Evolutionary conservation across 2,888 invertebrate genomes (phyloP), one percentile per base, ranked within the genome.

Genomic region (Netelia melanura): DNA sequence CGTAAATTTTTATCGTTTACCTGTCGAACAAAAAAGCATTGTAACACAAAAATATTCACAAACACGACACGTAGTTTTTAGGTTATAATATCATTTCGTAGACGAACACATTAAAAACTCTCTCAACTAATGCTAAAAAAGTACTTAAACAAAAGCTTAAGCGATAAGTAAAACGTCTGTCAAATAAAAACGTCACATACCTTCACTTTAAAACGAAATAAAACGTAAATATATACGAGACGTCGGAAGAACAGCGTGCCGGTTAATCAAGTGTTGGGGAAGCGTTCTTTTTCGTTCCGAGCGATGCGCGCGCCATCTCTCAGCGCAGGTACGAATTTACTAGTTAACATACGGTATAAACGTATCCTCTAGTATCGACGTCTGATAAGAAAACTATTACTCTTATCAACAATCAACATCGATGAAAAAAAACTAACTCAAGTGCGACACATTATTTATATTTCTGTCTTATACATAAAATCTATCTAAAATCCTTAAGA

Each of bases 1-100:
- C 86, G 83, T 95, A 85, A 64, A 76, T 17, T 56, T 81, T 64
- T 84, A 71, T 74, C 8, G 82, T 2, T 14, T 65, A 5, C 44
- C 56, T 75, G 70, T 44, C 0, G 25, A 30, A 5, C 3, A 30
- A 80, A 43, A 25, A 44, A 72, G 3, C 23, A 3, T 9, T 30
- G n/a, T 30, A 21, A 25, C 1, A 54, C 14, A 58, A 23, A 44
- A 23, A 44, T 14, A 14, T 17, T 10, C 6, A 21, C 30, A 71
- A 75, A 75, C 56, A 79, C 52, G 72, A 71, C 56, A 25, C 54
- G 23, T 21, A 9, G 0, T 56, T 76, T 81, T 17, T 38, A 86
- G 86, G 81, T 86, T 86, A 84, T 75, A 38, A 74, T 70, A 54
- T 58, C 2, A 1, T 9, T 56, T 25, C 10, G 38, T 52, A 48